Base-by-base conservation (phyloP, 2,888 invertebrate species). In the Auanema freiburgensis region DNA sequence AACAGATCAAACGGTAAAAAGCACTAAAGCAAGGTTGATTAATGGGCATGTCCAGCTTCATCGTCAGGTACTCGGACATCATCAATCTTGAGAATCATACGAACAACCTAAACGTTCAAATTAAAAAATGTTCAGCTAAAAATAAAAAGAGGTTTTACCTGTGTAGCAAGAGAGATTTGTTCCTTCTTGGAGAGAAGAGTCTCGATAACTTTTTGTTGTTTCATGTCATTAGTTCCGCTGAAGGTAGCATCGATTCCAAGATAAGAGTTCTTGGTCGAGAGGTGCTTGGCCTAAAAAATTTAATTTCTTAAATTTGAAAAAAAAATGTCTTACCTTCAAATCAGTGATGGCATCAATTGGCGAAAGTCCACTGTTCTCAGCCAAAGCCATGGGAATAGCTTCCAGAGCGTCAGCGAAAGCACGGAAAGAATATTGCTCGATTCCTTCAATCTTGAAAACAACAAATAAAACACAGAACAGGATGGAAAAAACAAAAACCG, bases 71-170 rank as follows among this genome's bases (percentile, higher is more conserved):
- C 88, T 75, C 90, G 89, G 46, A 99, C 92, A 84, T 98, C 98
- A 84, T 98, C 98, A 67, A 98, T 99, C 87, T 98, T 99, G 74
- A 98, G 89, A 74, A 98, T 97, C 98, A 99, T 98, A 85, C 97
- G 95, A 58, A 97, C 97, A 69, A 98, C 88, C 79, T 79, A 60
- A 52, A 61, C 56, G 25, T 41, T 40, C 14, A 12, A 42, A 55
- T 41, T 41, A 41, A 8, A 55, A 11, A 5, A n/a, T 10, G n/a
- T 46, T 10, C 10, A 3, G 46, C 46, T 3, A 18, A 5, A 23
- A 10, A 3, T 14, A 51, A n/a, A n/a, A n/a, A n/a, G n/a, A n/a
- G 56, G 10, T 12, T 1, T 18, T 60, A 79, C 80, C 84, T 98
- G 98, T 0, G 97, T 94, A 21, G 98, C 97, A 75, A 99, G 87